Evolutionary conservation across 2,888 invertebrate species (phyloP), one percentile per base, ranked within the genome.

Genomic region (Eupeodes latifasciatus): DNA sequence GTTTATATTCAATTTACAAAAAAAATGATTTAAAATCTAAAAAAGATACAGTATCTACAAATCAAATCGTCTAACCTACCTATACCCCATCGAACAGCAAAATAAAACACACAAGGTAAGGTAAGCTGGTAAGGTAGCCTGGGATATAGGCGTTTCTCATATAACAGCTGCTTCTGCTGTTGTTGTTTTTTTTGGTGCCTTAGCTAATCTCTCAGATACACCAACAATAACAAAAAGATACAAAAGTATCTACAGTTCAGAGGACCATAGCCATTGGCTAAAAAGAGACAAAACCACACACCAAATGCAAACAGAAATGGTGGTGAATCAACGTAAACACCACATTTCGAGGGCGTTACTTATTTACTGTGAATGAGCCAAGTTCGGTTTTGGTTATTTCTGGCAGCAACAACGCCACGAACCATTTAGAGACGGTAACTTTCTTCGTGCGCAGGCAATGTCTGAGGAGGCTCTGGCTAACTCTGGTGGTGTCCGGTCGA

Each of bases 371-470:
- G 86, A 87, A 87, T 84, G 83, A 27, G 64, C 61, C 83, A 71
- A 49, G 27, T 51, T 55, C 61, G 71, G 71, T 74, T 51, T 55
- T 55, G 71, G 71, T 74, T 84, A 81, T 84, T 84, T 84, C 72
- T 72, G 59, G 59, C 72, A 59, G 72, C 44, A 47, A 59, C 57
- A 72, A 61, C 4, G 10, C 84, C 47, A 67, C 84, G 67, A 51
- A 11, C 66, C 87, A 84, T 81, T 88, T 84, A 80, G 84, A 81
- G 87, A 77, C 87, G 84, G 77, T 79, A 62, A 81, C 87, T 88
- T 88, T 81, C 77, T 84, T 80, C 67, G 81, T 88, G 84, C 84
- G 87, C 87, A 81, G 72, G 84, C 84, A 88, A 88, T 88, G 87
- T 74, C 74, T 84, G 80, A 85, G 75, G 75, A 57, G 75, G 75